A percentile compares a stretch with the other conserved stretches of the same genome.
phyloP scores from a whole-genome alignment of 2,888 invertebrate genomes.

The Branchipolynoe longqiensis region DNA sequence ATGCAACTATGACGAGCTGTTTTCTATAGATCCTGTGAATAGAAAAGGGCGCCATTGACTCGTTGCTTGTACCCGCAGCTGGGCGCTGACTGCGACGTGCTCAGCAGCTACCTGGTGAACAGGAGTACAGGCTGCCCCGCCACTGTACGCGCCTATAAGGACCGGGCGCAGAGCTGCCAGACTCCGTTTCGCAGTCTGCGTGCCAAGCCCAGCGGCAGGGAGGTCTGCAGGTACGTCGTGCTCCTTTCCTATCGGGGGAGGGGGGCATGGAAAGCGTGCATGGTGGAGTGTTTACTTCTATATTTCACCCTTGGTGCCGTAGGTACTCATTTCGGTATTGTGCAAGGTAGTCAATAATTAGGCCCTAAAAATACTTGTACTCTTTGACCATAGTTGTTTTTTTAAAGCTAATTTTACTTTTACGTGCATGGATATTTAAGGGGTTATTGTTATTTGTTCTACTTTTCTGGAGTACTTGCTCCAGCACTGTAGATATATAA shows the following conservation, averaged over 20 bases:
- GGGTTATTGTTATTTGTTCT: too few relatives aligned
- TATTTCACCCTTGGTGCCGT: background rate
- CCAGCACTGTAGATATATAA: too few relatives aligned
- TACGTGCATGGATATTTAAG: too few relatives aligned
- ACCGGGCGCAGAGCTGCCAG: constrained; percentile 22
- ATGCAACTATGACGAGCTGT: too few relatives aligned
- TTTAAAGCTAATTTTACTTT: too few relatives aligned
- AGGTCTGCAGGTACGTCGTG: constrained; percentile 16
- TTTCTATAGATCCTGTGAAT: too few relatives aligned
- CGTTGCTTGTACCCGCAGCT: too few relatives aligned
- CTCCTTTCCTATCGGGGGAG: background rate
- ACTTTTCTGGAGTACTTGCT: too few relatives aligned
- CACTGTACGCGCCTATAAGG: background rate
- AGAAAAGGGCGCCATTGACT: too few relatives aligned
- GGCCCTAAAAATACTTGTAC: background rate
- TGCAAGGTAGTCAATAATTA: background rate
- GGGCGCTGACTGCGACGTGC: too few relatives aligned
- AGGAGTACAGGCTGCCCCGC: constrained; percentile 7
- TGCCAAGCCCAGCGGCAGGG: background rate
- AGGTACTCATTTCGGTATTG: background rate
- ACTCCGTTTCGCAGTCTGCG: background rate
- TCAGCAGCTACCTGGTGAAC: too few relatives aligned
- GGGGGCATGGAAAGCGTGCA: too few relatives aligned
- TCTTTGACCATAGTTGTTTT: background rate
- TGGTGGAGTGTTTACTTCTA: background rate